Evolutionary conservation across 2,797 vertebrate species (phyloP), one percentile per base, ranked within the genome.

Genomic region (Oreonectes daqikongensis): DNA sequence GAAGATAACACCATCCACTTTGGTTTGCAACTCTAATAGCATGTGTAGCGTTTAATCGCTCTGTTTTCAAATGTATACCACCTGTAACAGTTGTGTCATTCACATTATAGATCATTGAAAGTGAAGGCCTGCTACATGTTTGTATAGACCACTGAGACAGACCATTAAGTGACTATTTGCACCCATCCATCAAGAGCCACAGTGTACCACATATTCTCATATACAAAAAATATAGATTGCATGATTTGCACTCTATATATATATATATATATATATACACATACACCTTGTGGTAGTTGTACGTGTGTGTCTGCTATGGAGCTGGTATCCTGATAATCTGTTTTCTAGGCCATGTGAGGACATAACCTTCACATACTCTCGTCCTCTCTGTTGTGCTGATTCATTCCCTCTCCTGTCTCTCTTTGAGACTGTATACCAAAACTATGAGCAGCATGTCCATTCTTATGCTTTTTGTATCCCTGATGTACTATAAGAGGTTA

Each of bases 211-310:
- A 82, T 86, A 86, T 89, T 86, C 79, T 88, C 79, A 79, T 84
- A 85, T 88, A 89, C 87, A 88, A 89, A 85, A 90, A 84, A 88
- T 85, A 89, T 81, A 85, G 85, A 86, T 87, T 89, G 87, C 85
- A 89, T 86, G 80, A 60, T 86, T 85, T 88, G 83, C 61, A 82
- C 84, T 86, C 86, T 84, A 87, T 89, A 92, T 92, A 90, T n/a
- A n/a, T n/a, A n/a, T n/a, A n/a, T n/a, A n/a, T n/a, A n/a, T n/a
- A n/a, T n/a, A n/a, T n/a, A n/a, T n/a, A n/a, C n/a, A n/a, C n/a
- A n/a, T 92, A 93, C 89, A 91, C 28, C 53, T 69, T 81, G 81
- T 85, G 82, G 83, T 53, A 70, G 84, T 85, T 83, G 72, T 61
- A 66, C 64, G 30, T 57, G 48, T 42, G 28, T 61, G 80, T 83